Evolutionary conservation across 2,113 vertebrate genomes (phyloP), one percentile per base, ranked within the genome.

Genomic region (Nycticebus coucang): DNA sequence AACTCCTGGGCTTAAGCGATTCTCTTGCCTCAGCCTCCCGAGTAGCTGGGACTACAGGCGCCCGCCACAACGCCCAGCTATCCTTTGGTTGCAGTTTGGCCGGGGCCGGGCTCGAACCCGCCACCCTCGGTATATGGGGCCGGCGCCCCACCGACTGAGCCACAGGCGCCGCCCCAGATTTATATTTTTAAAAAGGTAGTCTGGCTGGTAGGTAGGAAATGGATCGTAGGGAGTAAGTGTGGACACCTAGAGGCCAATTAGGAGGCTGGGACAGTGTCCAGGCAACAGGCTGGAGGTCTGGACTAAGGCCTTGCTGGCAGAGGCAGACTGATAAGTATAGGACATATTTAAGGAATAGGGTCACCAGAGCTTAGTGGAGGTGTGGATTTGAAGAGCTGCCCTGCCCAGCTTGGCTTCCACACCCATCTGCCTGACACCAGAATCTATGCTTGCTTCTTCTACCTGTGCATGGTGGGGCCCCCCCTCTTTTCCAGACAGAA

Each of bases 101-200:
- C 45, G 45, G 45, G 45, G 45, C 45, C 7, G 45, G 45, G 45
- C 7, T 45, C 45, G 7, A 45, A 45, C 45, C 45, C 45, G 7
- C 45, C 45, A 45, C 45, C 45, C 7, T 7, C 45, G 45, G 45
- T 7, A 45, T 45, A 45, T 45, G 45, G 45, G 45, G 45, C 45
- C 45, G 7, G 45, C 41, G 45, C 45, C 45, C 45, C 45, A 45
- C 45, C 45, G 4, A 5, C 7, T 45, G 45, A 45, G 45, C 45
- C 45, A 45, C 45, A 45, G 45, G 45, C 45, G 45, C 45, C 45
- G 45, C 45, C 4, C 45, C 21, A 86, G 45, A 64, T 95, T 77
- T 93, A n/a, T 62, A 18, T 66, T 95, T 97, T 91, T 75, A 72
- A 91, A 96, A 93, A 86, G 75, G 33, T 7, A 86, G 30, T 57